Evolutionary conservation across 2,888 invertebrate species (phyloP).

Genomic region (Ophion slaviceki): DNA sequence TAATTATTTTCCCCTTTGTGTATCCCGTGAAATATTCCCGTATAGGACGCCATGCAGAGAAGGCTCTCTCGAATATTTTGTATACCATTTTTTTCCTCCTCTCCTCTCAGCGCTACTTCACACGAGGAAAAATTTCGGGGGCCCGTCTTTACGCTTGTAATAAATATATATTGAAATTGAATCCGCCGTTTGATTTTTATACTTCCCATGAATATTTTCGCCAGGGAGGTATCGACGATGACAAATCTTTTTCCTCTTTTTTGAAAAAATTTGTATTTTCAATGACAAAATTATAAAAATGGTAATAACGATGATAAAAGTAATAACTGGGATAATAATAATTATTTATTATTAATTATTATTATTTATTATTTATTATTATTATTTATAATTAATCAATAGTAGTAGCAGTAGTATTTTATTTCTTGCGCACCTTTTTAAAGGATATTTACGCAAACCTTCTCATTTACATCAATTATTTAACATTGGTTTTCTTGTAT

Average conservation of each 20-base stretch:
- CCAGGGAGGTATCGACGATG: background rate
- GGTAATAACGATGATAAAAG: background rate
- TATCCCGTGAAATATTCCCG: slow-evolving; percentile 70
- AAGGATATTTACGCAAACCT: too few species aligned
- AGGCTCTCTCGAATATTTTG: slow-evolving; percentile 57
- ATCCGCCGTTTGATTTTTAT: background rate
- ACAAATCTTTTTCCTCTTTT: background rate
- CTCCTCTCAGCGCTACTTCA: slow-evolving; percentile 51
- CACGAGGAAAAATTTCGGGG: slow-evolving; percentile 14
- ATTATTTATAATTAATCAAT: too few species aligned
- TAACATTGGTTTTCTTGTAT: too few species aligned
- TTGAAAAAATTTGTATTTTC: too few species aligned
- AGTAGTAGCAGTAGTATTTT: too few species aligned
- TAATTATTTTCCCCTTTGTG: slow-evolving; percentile 81
- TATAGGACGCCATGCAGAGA: slow-evolving; percentile 77
- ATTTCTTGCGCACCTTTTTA: too few species aligned
- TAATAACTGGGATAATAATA: background rate
- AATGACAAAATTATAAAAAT: background rate
- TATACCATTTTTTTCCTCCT: slow-evolving; percentile 31
- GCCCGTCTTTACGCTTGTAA: slow-evolving; percentile 17
- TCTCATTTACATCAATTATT: too few species aligned
- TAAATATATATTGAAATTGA: slow-evolving; percentile 10
- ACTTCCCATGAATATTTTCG: background rate
- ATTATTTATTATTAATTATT: too few species aligned
- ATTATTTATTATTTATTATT: too few species aligned